Conservation (phyloP, 2,113 vertebrate species). For the Spermophilus dauricus region DNA sequence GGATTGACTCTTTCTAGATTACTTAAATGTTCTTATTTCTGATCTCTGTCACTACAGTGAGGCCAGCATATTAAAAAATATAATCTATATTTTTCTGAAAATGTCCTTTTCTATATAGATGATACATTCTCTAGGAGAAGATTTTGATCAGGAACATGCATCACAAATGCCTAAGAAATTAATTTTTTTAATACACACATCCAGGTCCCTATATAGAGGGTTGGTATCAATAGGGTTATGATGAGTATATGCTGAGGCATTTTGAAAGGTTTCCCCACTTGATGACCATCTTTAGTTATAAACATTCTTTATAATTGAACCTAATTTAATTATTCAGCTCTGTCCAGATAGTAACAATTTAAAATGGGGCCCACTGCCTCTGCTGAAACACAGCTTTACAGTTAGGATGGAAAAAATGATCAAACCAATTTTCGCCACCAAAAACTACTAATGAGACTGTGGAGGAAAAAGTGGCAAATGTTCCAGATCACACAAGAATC, state of each 20-base stretch:
- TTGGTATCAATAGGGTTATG: not conserved
- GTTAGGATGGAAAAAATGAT: not conserved
- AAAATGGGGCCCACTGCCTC: not conserved
- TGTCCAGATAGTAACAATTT: not conserved
- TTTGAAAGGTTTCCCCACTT: constrained; percentile 2
- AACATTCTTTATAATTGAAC: constrained; percentile 26
- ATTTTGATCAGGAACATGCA: not conserved
- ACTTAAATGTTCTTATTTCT: constrained; percentile 41
- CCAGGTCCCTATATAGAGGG: too few relatives aligned
- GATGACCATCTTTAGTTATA: not conserved
- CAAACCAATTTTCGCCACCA: not conserved
- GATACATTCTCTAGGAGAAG: not conserved
- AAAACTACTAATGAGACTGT: not conserved
- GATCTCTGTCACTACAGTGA: not conserved
- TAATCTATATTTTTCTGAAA: constrained; percentile 37
- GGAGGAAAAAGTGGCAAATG: not conserved
- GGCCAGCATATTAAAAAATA: not conserved
- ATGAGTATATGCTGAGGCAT: not conserved
- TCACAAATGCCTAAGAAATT: not conserved
- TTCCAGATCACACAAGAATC: not conserved
- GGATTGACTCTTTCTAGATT: not conserved
- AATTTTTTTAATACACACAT: not conserved
- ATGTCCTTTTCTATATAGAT: not conserved
- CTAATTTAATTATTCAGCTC: not conserved
- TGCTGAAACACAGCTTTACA: not conserved